Evolutionary conservation across 2,113 vertebrate species (phyloP).

Genomic region (Coturnix japonica): DNA sequence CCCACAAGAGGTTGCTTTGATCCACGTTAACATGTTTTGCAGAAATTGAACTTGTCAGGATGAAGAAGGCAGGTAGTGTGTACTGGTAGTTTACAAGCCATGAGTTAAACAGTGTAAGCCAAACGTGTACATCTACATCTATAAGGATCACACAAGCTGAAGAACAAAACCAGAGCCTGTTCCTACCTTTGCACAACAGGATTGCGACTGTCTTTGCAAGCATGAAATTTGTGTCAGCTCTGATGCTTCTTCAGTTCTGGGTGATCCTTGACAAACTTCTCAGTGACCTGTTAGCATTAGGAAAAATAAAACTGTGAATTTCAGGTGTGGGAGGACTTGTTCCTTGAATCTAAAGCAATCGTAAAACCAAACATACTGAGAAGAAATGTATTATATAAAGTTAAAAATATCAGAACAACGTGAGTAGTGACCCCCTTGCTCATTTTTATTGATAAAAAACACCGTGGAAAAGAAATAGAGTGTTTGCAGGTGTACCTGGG

Average conservation of each 20-base stretch:
- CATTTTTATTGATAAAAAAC: background rate
- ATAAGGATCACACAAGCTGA: background rate
- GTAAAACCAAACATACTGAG: constrained; percentile 14
- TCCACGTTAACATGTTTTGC: rapidly evolving
- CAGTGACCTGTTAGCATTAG: background rate
- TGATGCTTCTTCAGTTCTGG: constrained; percentile 53
- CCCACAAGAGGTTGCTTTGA: background rate
- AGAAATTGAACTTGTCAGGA: background rate
- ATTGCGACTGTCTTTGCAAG: constrained; percentile 62
- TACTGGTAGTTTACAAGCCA: background rate
- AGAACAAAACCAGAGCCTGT: constrained; percentile 12
- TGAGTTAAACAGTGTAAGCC: background rate
- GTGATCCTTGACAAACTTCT: constrained; percentile 31
- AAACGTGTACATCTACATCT: background rate
- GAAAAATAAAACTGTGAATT: background rate
- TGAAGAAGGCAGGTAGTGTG: background rate
- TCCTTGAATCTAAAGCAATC: constrained; percentile 19
- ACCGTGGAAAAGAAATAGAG: background rate
- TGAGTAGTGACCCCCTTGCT: background rate
- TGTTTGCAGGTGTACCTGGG: background rate
- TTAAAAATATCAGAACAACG: constrained; percentile 34
- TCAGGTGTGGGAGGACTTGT: background rate
- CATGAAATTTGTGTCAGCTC: constrained; percentile 20
- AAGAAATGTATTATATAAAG: background rate
- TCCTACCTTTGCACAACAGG: background rate